phyloP scores from a whole-genome alignment of 2,888 invertebrate species.

The Phalera bucephala region DNA sequence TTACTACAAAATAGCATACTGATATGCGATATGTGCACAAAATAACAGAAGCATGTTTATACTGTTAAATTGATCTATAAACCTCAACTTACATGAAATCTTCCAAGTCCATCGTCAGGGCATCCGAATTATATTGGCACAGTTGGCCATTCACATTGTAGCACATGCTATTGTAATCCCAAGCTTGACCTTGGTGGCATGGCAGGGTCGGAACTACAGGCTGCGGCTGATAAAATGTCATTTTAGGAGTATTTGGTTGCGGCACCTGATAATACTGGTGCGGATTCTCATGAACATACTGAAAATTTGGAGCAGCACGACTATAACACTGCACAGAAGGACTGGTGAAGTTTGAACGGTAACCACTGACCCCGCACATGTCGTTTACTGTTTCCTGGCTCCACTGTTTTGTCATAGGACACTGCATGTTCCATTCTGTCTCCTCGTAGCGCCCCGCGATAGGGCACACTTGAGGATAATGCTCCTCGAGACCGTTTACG shows the following conservation, averaged over 20 bases:
- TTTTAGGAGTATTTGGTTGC: slow-evolving; percentile 37
- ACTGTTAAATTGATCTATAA: neutral
- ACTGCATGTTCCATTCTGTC: slow-evolving; percentile 58
- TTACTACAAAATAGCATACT: too few relatives aligned
- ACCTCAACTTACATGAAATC: slow-evolving; percentile 88
- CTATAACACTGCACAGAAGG: slow-evolving; percentile 56
- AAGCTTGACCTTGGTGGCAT: slow-evolving; percentile 74
- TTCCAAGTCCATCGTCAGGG: slow-evolving; percentile 85
- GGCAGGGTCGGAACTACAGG: slow-evolving; percentile 63
- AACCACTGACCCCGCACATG: slow-evolving; percentile 46
- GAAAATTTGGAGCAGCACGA: slow-evolving; percentile 37
- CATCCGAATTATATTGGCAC: slow-evolving; percentile 83
- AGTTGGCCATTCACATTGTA: slow-evolving; percentile 86
- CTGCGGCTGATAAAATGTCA: slow-evolving; percentile 35
- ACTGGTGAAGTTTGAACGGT: slow-evolving; percentile 40
- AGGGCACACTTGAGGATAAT: slow-evolving; percentile 49
- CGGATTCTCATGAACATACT: slow-evolving; percentile 36
- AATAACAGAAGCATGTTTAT: too few relatives aligned
- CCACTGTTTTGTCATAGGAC: slow-evolving; percentile 60
- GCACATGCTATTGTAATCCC: slow-evolving; percentile 86
- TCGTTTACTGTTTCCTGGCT: slow-evolving; percentile 39
- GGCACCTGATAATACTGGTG: slow-evolving; percentile 42
- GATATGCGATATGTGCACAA: too few relatives aligned
- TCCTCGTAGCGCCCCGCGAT: slow-evolving; percentile 53
- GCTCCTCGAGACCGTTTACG: slow-evolving; percentile 48